These are phyloP conservation scores for Sphaerodactylus townsendi DNA, from an alignment of 2,113 vertebrate species.

Conservation along the genomic window DNA sequence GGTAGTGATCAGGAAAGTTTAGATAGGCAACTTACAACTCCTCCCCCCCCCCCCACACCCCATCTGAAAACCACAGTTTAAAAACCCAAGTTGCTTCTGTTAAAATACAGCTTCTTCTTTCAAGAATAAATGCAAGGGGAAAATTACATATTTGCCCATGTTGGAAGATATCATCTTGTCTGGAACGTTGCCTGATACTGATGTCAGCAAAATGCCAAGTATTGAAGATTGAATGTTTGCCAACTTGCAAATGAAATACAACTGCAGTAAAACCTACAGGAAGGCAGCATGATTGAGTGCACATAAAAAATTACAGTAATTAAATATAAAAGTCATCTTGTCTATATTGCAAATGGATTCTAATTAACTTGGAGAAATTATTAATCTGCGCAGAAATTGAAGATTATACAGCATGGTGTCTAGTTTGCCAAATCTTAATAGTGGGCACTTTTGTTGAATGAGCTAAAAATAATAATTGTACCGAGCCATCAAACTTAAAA, in stretches of 20 bases:
- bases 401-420: not conserved
- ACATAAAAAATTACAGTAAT: not conserved
- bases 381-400: not conserved
- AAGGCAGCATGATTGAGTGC: not conserved
- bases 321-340: not conserved
- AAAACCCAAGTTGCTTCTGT: not conserved
- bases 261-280: not conserved
- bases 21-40: not conserved
- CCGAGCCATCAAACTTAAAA: not conserved
- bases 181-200: not conserved
- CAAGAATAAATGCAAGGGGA: not conserved
- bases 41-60: no score
- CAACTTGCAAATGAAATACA: not conserved
- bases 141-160: not conserved
- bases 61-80: not conserved
- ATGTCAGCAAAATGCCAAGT: not conserved
- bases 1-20: not conserved
- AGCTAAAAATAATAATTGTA: not conserved
- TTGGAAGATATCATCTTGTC: not conserved
- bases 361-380: slow-evolving; percentile 6
- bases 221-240: slow-evolving; percentile 1
- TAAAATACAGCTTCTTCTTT: not conserved
- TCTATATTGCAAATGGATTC: not conserved
- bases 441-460: not conserved
- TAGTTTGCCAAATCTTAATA: not conserved